Evolutionary conservation across 2,113 vertebrate genomes (phyloP).

Genomic region (Larimichthys crocea): DNA sequence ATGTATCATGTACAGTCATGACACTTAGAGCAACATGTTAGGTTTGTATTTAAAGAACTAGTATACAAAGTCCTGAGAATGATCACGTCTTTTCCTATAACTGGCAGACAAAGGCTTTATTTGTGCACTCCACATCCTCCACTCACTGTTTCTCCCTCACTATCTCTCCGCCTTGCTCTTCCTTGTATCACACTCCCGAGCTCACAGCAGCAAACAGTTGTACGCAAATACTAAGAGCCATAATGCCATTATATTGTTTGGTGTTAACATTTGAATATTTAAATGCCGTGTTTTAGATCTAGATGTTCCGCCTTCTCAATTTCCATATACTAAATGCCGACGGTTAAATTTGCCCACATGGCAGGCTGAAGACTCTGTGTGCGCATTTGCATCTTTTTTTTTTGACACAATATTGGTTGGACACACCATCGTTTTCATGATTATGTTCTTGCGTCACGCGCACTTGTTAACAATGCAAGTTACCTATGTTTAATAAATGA

Average conservation of each 20-base stretch:
- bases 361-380: slow-evolving; percentile 40
- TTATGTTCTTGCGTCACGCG: slow-evolving; percentile 36
- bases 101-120: slow-evolving; percentile 69
- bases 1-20: not conserved
- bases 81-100: slow-evolving; percentile 44
- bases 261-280: slow-evolving; percentile 85
- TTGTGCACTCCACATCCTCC: slow-evolving; percentile 49
- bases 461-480: slow-evolving; percentile 57
- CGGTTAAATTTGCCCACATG: slow-evolving; percentile 58
- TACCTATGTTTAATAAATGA: slow-evolving; percentile 57
- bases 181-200: slow-evolving; percentile 41
- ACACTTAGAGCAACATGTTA: not conserved
- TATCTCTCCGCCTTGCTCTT: slow-evolving; percentile 35
- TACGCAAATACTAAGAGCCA: slow-evolving; percentile 83
- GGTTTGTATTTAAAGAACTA: slow-evolving; percentile 4
- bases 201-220: slow-evolving; percentile 79
- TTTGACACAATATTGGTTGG: not conserved
- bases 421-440: slow-evolving; percentile 17
- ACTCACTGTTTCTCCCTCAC: slow-evolving; percentile 18
- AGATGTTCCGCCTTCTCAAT: slow-evolving; percentile 77
- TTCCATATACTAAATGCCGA: slow-evolving; percentile 75
- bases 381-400: slow-evolving; percentile 44
- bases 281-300: slow-evolving; percentile 82
- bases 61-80: slow-evolving; percentile 14
- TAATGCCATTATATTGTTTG: slow-evolving; percentile 79